Conservation (phyloP, 2,888 invertebrate genomes). For the Stegana nigrithorax region DNA sequence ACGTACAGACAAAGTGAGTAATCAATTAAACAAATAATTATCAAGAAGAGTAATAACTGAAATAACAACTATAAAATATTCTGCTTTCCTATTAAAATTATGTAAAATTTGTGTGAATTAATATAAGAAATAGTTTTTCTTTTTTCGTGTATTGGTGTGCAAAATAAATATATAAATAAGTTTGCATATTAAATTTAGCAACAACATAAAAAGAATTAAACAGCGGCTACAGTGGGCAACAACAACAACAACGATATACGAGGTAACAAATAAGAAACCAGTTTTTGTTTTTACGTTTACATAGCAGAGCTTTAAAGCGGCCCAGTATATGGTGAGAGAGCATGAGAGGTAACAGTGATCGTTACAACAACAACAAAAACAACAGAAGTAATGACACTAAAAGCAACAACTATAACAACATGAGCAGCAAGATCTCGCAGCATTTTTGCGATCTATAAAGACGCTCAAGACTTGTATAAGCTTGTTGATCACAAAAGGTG, state of each 20-base stretch:
- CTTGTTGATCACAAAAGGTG: no score
- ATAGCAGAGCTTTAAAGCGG: no score
- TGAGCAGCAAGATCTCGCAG: no score
- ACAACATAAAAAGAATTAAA: not conserved
- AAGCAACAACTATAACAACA: no score
- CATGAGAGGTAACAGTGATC: not conserved
- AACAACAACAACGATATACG: not conserved
- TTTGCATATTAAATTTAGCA: not conserved
- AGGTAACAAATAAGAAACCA: not conserved
- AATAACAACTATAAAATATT: constrained; percentile 18
- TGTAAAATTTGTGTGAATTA: not conserved
- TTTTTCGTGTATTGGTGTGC: constrained; percentile 47
- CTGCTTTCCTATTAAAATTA: not conserved
- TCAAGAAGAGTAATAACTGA: constrained; percentile 26
- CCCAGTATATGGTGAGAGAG: not conserved
- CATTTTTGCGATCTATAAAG: no score
- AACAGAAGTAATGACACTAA: no score
- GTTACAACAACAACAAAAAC: no score
- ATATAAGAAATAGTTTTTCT: no score
- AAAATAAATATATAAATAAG: constrained; percentile 39
- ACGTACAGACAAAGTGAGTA: constrained; percentile 31
- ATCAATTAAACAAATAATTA: no score
- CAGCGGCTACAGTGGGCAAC: not conserved
- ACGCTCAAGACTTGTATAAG: no score
- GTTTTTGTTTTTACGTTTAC: no score